phyloP scores from a whole-genome alignment of 2,797 vertebrate genomes.

The Galago senegalensis region DNA sequence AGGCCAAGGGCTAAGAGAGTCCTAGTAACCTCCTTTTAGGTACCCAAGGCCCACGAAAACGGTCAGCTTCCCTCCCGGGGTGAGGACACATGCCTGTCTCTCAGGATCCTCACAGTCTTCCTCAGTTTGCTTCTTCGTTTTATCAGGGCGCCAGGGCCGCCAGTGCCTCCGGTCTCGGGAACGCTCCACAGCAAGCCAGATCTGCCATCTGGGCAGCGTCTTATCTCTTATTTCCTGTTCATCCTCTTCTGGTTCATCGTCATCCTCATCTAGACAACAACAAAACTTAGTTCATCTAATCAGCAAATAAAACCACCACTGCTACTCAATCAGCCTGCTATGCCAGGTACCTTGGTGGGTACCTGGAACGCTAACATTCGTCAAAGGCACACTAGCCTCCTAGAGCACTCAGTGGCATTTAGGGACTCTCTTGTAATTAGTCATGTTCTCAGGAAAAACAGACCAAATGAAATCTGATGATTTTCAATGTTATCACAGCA shows the following conservation, averaged over 20 bases:
- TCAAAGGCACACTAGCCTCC: neutral
- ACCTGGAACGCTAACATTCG: rapidly evolving
- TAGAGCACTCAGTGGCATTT: rapidly evolving
- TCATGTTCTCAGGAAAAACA: neutral
- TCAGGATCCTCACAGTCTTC: slow-evolving; percentile 99
- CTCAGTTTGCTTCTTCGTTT: slow-evolving; percentile 94
- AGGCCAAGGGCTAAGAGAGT: neutral
- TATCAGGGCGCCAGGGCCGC: slow-evolving; percentile 97
- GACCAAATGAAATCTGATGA: neutral
- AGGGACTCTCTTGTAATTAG: neutral
- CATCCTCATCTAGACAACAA: slow-evolving; percentile 90
- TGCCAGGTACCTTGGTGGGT: neutral
- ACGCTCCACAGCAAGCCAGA: slow-evolving; percentile 95
- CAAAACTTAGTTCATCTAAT: neutral
- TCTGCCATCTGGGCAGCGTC: slow-evolving; percentile 91
- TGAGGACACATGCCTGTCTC: slow-evolving; percentile 92
- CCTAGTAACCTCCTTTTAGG: neutral
- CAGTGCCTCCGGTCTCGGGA: slow-evolving; percentile 95
- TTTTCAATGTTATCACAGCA: neutral
- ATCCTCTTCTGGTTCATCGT: slow-evolving; percentile 93
- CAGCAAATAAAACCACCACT: neutral
- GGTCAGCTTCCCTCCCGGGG: too few relatives aligned
- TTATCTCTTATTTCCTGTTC: slow-evolving; percentile 95
- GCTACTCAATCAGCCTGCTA: rapidly evolving
- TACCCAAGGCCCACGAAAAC: rapidly evolving